phyloP scores from a whole-genome alignment of 2,113 vertebrate species.

The Cynopterus brachyotis region DNA sequence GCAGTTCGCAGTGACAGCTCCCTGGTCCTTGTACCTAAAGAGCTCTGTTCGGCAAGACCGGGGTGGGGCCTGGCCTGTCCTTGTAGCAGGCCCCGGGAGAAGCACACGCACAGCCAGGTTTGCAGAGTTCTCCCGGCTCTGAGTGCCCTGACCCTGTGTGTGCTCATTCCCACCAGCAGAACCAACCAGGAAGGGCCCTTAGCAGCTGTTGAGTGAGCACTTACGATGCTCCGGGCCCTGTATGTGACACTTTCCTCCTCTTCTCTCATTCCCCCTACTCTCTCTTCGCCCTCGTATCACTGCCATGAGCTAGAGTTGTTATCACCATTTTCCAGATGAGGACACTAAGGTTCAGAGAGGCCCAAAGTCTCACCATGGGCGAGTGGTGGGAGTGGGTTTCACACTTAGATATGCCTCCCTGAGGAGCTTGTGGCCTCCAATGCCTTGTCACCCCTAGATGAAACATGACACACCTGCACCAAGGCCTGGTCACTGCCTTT shows the following conservation, averaged over 20 bases:
- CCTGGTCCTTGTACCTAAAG: background rate
- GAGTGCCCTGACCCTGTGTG: background rate
- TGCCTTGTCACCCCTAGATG: background rate
- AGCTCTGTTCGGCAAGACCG: background rate
- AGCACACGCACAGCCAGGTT: fast-evolving
- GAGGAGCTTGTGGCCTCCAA: background rate
- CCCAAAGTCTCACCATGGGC: background rate
- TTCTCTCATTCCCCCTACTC: background rate
- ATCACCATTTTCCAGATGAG: background rate
- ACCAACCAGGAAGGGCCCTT: background rate
- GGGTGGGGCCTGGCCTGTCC: background rate
- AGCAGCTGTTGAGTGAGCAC: background rate
- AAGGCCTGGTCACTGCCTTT: background rate
- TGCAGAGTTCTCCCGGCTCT: background rate
- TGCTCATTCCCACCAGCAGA: background rate
- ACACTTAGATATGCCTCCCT: background rate
- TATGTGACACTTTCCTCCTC: background rate
- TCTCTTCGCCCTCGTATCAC: background rate
- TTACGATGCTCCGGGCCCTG: background rate
- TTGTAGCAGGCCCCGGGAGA: background rate
- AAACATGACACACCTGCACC: background rate
- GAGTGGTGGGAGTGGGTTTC: background rate
- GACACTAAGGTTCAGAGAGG: background rate
- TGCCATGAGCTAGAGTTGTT: background rate
- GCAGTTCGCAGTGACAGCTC: background rate